Evolutionary conservation across 2,113 vertebrate species (phyloP), one percentile per base, ranked within the genome.

Genomic region (Phalacrocorax carbo): DNA sequence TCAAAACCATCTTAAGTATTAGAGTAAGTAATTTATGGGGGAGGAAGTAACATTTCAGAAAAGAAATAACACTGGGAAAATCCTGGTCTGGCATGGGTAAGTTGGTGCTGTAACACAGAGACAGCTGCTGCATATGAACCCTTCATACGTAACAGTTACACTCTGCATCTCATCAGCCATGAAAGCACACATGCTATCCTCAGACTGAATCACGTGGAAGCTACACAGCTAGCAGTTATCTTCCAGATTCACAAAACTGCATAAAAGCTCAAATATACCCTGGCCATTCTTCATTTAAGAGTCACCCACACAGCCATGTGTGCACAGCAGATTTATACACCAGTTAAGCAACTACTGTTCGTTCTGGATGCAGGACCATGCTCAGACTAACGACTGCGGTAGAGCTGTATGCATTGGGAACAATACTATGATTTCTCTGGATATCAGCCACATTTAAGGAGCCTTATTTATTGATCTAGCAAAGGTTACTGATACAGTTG

Each of bases 391-490:
- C 81, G 76, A 46, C 76, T 75, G 70, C 80, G 70, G 32, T 17
- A 54, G 6, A 77, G 86, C 72, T 95, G 52, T 66, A 90, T 88
- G 85, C 72, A 73, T 73, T 92, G 80, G 80, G 82, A 96, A 87
- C 52, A 30, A 94, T 54, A 30, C 32, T 55, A 26, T 54, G 73
- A 55, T 95, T 95, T 96, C 90, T 88, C 87, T 92, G 72, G 82
- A 54, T 95, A 95, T 87, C 92, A 87, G 80, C 79, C 86, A 93
- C 92, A 76, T 87, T 86, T 84, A 69, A 94, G 65, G 42, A 76
- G 88, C 94, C 71, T 91, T 93, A 94, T 88, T 93, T 93, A 95
- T 95, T 90, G 85, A 94, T 94, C 71, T 90, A 75, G 34, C 89
- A 90, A 86, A 95, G 87, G 61, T 82, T 97, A 91, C 88, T 94